Conservation (phyloP, 2,113 vertebrate species). For the Cebus imitator region DNA sequence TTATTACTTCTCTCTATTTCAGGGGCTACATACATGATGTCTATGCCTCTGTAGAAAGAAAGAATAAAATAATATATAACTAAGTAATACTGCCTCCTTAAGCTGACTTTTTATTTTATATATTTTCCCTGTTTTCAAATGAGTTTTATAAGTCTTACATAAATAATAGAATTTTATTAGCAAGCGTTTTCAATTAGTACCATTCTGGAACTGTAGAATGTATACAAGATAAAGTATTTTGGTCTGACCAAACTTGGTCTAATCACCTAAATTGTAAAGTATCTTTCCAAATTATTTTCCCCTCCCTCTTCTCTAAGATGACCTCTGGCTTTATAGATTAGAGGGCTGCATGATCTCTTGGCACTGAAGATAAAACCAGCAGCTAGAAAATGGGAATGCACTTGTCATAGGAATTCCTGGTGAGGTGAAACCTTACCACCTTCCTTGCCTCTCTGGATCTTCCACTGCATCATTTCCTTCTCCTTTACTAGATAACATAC, state of each 20-base stretch:
- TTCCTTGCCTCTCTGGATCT: not conserved
- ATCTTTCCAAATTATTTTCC: not conserved
- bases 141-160: not conserved
- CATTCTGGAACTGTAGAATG: not conserved
- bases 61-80: not conserved
- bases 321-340: rapidly evolving
- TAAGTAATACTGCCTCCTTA: not conserved
- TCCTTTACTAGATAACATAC: no score
- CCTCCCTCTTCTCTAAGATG: not conserved
- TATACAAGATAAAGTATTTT: no score
- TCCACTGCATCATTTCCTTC: not conserved
- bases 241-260: not conserved
- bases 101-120: not conserved
- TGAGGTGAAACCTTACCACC: not conserved
- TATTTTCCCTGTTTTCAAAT: not conserved
- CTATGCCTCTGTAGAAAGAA: not conserved
- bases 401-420: not conserved
- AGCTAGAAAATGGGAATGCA: not conserved
- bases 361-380: not conserved
- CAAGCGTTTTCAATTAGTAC: not conserved
- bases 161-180: not conserved
- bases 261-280: not conserved
- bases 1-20: not conserved
- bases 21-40: no score
- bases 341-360: not conserved